Conservation (phyloP, 2,113 vertebrate genomes). For the Garra rufa region DNA sequence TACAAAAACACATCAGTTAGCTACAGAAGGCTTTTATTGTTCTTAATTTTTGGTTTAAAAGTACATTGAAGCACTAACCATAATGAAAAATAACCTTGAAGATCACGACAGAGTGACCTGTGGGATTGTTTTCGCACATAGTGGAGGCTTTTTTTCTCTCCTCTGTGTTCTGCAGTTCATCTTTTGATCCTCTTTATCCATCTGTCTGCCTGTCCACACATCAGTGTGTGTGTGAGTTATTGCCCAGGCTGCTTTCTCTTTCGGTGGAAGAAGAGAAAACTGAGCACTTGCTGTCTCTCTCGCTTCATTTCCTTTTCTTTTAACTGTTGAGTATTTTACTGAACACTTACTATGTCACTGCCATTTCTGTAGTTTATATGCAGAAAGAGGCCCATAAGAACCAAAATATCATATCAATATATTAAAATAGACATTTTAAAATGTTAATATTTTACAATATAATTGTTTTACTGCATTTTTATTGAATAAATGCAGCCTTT, state of each 20-base stretch:
- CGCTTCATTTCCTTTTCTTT: not conserved
- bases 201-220: slow-evolving; percentile 27
- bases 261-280: slow-evolving; percentile 19
- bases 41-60: no score
- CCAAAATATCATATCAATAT: not conserved
- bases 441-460: not conserved
- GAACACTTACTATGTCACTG: not conserved
- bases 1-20: no score
- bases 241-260: slow-evolving; percentile 15
- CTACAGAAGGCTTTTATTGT: no score
- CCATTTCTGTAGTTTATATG: not conserved
- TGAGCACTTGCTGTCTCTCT: not conserved
- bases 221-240: slow-evolving; percentile 32
- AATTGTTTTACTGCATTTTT: not conserved
- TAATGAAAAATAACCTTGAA: not conserved
- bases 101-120: not conserved
- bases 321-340: not conserved
- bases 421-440: not conserved
- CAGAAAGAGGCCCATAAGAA: not conserved
- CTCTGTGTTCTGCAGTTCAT: not conserved
- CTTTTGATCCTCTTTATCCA: slow-evolving; percentile 43
- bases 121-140: not conserved
- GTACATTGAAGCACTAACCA: not conserved
- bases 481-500: not conserved
- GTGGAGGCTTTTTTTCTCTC: not conserved